Percentiles rank a stretch among this genome's conserved stretches.
Evolutionary conservation across 2,888 invertebrate species (phyloP).

Genomic region (Dioctria linearis): DNA sequence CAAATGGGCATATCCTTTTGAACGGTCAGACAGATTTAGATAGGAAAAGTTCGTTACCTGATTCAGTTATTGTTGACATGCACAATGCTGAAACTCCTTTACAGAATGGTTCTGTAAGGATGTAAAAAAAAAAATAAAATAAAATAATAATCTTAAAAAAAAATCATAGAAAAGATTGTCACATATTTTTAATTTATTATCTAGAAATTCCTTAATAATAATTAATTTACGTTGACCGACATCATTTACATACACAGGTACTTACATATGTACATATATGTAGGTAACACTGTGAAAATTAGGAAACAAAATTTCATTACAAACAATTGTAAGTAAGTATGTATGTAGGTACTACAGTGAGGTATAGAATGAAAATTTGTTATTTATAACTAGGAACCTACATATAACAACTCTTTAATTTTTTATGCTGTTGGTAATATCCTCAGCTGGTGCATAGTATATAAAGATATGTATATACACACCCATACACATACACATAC

Average conservation of each 20-base stretch:
- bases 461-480: too few species aligned
- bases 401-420: too few species aligned
- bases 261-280: too few species aligned
- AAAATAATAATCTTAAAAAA: not conserved
- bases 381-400: too few species aligned
- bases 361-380: too few species aligned
- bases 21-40: slow-evolving; percentile 73
- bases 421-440: too few species aligned
- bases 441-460: too few species aligned
- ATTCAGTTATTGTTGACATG: slow-evolving; percentile 76
- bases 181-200: slow-evolving; percentile 11
- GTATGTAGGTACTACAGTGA: too few species aligned
- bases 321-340: too few species aligned
- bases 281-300: too few species aligned
- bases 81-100: slow-evolving; percentile 64
- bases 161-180: not conserved
- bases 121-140: slow-evolving; percentile 44
- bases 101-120: slow-evolving; percentile 60
- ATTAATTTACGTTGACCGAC: not conserved
- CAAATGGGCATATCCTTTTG: slow-evolving; percentile 72
- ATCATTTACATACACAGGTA: too few species aligned
- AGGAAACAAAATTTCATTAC: too few species aligned
- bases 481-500: not conserved
- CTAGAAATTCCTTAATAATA: slow-evolving; percentile 27
- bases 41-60: slow-evolving; percentile 73